Conservation (phyloP, 2,113 vertebrate genomes). For the Percina caprodes region DNA sequence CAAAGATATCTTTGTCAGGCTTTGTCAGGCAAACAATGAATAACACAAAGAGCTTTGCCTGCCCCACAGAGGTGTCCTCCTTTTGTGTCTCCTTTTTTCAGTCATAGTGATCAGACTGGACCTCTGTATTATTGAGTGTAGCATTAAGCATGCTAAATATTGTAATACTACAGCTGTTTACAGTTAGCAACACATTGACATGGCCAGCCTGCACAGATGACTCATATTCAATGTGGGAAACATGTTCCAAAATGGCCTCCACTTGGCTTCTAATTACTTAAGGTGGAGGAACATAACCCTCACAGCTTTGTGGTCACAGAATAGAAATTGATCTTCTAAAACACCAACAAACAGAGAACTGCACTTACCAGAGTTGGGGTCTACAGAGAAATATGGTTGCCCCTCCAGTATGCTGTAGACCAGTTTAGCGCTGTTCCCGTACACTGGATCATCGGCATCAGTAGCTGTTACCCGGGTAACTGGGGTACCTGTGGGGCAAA, state of each 20-base stretch:
- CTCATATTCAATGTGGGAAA: neutral
- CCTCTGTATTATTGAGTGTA: conserved; percentile 1
- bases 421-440: conserved; percentile 96
- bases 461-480: conserved; percentile 97
- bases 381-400: conserved; percentile 98
- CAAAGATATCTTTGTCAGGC: conserved; percentile 47
- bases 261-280: neutral
- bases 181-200: neutral
- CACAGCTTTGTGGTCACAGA: neutral
- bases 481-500: conserved; percentile 88
- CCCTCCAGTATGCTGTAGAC: conserved; percentile 99
- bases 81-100: conserved; percentile 18
- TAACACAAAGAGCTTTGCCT: conserved; percentile 48
- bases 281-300: neutral
- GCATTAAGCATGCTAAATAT: neutral
- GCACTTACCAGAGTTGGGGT: conserved; percentile 93
- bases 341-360: neutral
- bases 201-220: neutral
- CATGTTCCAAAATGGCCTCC: neutral
- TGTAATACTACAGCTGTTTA: no score
- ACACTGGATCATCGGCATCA: conserved; percentile 96
- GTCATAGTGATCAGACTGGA: conserved; percentile 4
- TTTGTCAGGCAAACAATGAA: conserved; percentile 71
- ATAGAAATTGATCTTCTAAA: neutral
- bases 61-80: conserved; percentile 32